Evolutionary conservation across 2,113 vertebrate species (phyloP).

Genomic region (Crotalus viridis): DNA sequence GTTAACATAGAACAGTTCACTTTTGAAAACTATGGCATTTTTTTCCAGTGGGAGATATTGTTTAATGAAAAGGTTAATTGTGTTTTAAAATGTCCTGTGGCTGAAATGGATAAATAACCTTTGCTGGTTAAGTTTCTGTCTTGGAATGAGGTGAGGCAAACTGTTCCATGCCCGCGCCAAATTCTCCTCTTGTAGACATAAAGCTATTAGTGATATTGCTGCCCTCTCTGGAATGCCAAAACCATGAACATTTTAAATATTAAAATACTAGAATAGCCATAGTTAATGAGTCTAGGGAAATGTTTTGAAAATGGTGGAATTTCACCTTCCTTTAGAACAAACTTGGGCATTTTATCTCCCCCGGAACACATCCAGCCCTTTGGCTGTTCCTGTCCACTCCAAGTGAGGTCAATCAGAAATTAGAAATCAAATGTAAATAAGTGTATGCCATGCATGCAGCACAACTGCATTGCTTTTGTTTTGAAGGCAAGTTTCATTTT

Average conservation of each 20-base stretch:
- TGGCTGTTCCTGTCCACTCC: neutral
- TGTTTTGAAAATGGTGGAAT: neutral
- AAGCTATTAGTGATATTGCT: slow-evolving; percentile 23
- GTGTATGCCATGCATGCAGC: neutral
- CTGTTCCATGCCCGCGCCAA: slow-evolving; percentile 16
- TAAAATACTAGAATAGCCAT: slow-evolving; percentile 1
- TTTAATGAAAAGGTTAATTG: slow-evolving; percentile 70
- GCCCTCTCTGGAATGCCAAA: slow-evolving; percentile 10
- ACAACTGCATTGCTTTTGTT: neutral
- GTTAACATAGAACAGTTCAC: slow-evolving; percentile 69
- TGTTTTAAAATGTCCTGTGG: slow-evolving; percentile 53
- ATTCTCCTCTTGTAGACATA: neutral
- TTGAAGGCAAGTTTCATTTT: neutral
- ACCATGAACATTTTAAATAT: neutral
- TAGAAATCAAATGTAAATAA: neutral
- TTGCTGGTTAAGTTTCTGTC: slow-evolving; percentile 48
- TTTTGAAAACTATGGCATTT: slow-evolving; percentile 42
- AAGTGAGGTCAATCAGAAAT: neutral
- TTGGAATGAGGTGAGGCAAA: slow-evolving; percentile 36
- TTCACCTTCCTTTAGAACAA: neutral
- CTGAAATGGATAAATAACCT: slow-evolving; percentile 34
- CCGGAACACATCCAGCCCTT: neutral
- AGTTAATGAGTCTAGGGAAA: neutral
- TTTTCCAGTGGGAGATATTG: slow-evolving; percentile 52
- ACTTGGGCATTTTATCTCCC: neutral